These are phyloP conservation scores for Poicephalus meyeri DNA, from an alignment of 2,113 vertebrate species.

Conservation along the genomic window DNA sequence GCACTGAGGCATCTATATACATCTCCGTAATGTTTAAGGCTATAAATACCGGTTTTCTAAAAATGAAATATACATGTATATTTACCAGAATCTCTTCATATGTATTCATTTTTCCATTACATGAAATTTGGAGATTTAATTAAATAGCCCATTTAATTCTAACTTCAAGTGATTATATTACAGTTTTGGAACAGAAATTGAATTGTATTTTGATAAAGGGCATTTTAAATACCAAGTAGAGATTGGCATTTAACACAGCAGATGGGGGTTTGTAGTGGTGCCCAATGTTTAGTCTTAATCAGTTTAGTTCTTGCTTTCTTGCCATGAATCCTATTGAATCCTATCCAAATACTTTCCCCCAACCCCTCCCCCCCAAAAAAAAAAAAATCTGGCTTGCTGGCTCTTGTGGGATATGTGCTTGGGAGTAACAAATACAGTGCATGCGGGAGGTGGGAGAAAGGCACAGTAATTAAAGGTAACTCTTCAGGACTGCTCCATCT, in stretches of 20 bases:
- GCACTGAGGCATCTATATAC: neutral
- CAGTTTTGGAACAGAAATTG: slow-evolving; percentile 42
- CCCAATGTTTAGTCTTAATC: slow-evolving; percentile 62
- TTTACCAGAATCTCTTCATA: neutral
- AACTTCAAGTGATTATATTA: slow-evolving; percentile 19
- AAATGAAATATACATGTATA: neutral
- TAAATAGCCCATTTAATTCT: slow-evolving; percentile 10
- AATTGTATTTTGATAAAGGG: slow-evolving; percentile 62
- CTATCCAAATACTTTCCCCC: neutral
- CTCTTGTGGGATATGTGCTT: neutral
- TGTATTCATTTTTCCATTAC: neutral
- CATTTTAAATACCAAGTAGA: slow-evolving; percentile 63
- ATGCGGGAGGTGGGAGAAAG: slow-evolving; percentile 28
- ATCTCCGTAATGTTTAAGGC: neutral
- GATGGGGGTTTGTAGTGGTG: slow-evolving; percentile 53
- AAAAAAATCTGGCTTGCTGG: neutral
- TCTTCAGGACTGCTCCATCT: neutral
- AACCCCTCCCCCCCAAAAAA: accelerated
- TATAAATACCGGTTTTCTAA: neutral
- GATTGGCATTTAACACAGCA: slow-evolving; percentile 60
- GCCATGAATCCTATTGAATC: slow-evolving; percentile 12
- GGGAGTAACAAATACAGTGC: slow-evolving; percentile 18
- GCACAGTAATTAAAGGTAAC: neutral
- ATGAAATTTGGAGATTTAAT: neutral
- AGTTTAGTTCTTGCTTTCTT: slow-evolving; percentile 56